Base-by-base conservation (phyloP, 2,888 invertebrate species). In the Pterobdella sp. region DNA sequence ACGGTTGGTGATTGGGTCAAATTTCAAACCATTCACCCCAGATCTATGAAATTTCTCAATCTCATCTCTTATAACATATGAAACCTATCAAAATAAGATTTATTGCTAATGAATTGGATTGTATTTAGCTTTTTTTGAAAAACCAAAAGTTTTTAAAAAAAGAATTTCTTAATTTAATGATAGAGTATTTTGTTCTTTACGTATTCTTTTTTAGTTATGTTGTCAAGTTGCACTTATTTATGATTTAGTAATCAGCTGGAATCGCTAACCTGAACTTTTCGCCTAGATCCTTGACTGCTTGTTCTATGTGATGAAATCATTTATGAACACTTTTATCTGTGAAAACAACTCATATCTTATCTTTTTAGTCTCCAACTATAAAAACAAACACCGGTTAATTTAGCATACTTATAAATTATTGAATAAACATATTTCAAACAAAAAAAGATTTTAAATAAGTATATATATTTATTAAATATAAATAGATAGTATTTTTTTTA, bases 21-120 rank as follows among this genome's bases (percentile, higher is more conserved):
- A 89, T 86, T 97, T 96, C 76, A 98, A 86, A 7, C 95, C 92
- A 85, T 95, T 96, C 74, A 98, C 91, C 75, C 96, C 96, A 79
- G 95, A 94, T 82, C 95, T 88, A 85, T 97, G 96, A 79, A 90
- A 89, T 79, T 90, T 88, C 86, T 98, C 97, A 80, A 92, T 91
- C 82, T 94, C 93, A 85, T 95, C 94, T 79, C 97, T 90, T 81
- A 98, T 94, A 75, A 97, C 94, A 88, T 94, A 96, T 77, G 97
- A 97, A 77, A 97, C 93, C 92, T 96, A 73, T 22, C 68, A 64
- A 35, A 68, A 3, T 49, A 29, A 52, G 42, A 4, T 32, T 1
- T 35, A n/a, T n/a, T 2, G 26, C 14, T 22, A 18, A 66, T 66
- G 31, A 66, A 29, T 36, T 34, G 34, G 29, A 36, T 67, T 29